phyloP scores from a whole-genome alignment of 2,797 vertebrate genomes.

The Heteromormyrus szaboi region DNA sequence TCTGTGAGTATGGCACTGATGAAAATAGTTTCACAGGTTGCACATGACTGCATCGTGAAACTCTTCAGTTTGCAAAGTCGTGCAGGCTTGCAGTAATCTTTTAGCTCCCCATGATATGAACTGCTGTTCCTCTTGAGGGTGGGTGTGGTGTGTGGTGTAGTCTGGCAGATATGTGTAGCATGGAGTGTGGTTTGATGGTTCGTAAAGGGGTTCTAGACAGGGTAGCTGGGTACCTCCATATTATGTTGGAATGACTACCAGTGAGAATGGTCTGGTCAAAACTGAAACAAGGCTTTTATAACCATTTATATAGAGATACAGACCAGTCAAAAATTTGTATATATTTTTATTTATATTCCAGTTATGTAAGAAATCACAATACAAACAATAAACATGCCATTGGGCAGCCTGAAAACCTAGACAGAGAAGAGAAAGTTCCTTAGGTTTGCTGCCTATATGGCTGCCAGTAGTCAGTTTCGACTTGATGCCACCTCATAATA shows the following conservation, averaged over 20 bases:
- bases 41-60: background rate
- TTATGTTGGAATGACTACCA: background rate
- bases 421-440: background rate
- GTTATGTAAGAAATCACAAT: background rate
- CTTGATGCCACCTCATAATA: background rate
- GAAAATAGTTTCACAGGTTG: background rate
- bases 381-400: background rate
- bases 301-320: background rate
- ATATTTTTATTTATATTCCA: background rate
- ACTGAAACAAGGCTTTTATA: background rate
- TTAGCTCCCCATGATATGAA: background rate
- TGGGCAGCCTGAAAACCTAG: background rate
- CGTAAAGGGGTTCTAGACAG: background rate
- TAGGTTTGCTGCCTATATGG: background rate
- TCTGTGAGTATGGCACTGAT: background rate
- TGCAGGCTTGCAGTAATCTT: background rate
- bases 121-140: background rate
- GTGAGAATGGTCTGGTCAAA: background rate
- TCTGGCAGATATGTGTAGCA: background rate
- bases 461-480: background rate
- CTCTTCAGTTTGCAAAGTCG: background rate
- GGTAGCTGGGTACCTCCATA: background rate
- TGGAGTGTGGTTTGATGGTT: background rate
- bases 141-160: background rate
- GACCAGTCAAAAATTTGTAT: background rate